Base-by-base conservation (phyloP, 2,888 invertebrate species). In the Tetramorium bicarinatum region DNA sequence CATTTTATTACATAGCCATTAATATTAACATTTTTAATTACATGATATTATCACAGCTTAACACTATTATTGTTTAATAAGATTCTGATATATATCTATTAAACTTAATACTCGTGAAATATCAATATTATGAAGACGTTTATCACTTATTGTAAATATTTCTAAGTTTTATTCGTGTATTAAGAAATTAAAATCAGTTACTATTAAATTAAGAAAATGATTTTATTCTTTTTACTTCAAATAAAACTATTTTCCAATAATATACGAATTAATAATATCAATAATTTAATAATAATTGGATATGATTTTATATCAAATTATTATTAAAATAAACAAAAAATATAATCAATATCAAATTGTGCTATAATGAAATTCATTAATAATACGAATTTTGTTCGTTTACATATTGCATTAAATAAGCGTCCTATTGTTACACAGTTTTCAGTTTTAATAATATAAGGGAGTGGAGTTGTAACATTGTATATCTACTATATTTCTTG, bases 21-120 rank as follows among this genome's bases (percentile, higher is more conserved):
- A 88, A 91, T 88, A 90, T 85, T 72, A 74, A 88, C 89, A 89
- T 91, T 87, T 87, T 92, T 93, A 91, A 93, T 67, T 29, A 66
- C 88, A 91, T 89, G 77, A 83, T 92, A 92, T 92, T 93, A 93
- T 94, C 93, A 93, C 93, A 93, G 93, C 92, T 94, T 94, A 93
- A 92, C 86, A 89, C 91, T 92, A 92, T 91, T 88, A 91, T 56
- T 79, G n/a, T 69, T 69, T 47, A 59, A 72, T 80, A 71, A 72
- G 18, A 64, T 87, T 49, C 59, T 66, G 64, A 85, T 87, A 85
- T 41, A 86, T 80, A 85, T 81, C 85, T 54, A 15, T 41, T 83
- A 86, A 66, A 85, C 67, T 59, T 79, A 13, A 71, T 79, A 47
- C 18, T 79, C 9, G 13, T 79, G 11, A 71, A 71, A 71, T 44